Evolutionary conservation across 2,113 vertebrate genomes (phyloP).

Genomic region (Semicossyphus pulcher): DNA sequence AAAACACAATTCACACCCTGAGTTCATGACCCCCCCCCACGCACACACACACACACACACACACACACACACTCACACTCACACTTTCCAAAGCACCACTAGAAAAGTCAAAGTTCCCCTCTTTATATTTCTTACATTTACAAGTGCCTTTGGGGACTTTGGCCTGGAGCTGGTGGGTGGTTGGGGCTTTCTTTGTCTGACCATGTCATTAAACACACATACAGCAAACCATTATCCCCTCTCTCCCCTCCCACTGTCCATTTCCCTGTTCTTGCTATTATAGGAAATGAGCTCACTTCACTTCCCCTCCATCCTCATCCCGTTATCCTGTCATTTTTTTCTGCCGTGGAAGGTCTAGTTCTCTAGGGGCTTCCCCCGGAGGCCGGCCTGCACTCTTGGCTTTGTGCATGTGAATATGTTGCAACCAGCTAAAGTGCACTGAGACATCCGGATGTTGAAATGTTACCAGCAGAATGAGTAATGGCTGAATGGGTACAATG

Average conservation of each 20-base stretch:
- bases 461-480: background rate
- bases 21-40: constrained; percentile 19
- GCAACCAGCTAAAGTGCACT: constrained; percentile 26
- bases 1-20: constrained; percentile 28
- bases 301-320: constrained; percentile 41
- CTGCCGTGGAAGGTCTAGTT: constrained; percentile 26
- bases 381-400: constrained; percentile 1
- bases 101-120: constrained; percentile 41
- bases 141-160: constrained; percentile 6
- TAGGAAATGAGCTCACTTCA: constrained; percentile 74
- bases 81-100: constrained; percentile 18
- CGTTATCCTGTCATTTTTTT: constrained; percentile 66
- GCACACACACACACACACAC: too few species aligned
- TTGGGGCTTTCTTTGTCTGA: constrained; percentile 46
- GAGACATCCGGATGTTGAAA: constrained; percentile 14
- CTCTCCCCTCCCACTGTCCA: constrained; percentile 42
- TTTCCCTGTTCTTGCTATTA: constrained; percentile 62
- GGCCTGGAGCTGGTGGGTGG: constrained; percentile 3
- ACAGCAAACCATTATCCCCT: constrained; percentile 55
- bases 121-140: constrained; percentile 43
- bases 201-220: constrained; percentile 56
- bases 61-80: too few species aligned
- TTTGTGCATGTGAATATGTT: constrained; percentile 7
- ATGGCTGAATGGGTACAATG: background rate
- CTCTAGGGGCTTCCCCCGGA: background rate